phyloP scores from a whole-genome alignment of 2,797 vertebrate species.

The Sebastes nivosus region DNA sequence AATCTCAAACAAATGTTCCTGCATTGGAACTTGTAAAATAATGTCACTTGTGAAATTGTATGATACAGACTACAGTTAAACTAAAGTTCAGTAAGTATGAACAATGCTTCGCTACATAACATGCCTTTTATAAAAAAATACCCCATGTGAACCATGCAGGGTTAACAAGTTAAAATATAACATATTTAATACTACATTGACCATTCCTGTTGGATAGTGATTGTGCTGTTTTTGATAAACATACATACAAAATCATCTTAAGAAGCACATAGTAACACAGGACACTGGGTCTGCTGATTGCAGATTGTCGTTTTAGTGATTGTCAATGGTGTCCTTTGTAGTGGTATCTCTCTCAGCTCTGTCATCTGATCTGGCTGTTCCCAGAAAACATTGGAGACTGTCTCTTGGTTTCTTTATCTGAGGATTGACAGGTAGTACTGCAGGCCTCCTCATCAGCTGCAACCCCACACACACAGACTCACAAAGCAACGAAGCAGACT shows the following conservation, averaged over 20 bases:
- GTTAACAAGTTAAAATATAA: background rate
- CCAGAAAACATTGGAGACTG: conserved; percentile 63
- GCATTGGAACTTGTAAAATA: background rate
- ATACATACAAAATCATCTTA: background rate
- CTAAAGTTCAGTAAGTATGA: background rate
- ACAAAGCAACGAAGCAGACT: background rate
- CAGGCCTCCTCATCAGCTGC: conserved; percentile 25
- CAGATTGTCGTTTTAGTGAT: conserved; percentile 25
- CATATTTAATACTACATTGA: background rate
- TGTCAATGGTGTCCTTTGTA: conserved; percentile 63
- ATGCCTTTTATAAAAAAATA: background rate
- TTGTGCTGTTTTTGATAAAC: background rate
- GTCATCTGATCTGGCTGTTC: conserved; percentile 70
- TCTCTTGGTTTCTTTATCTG: conserved; percentile 67
- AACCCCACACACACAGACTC: background rate
- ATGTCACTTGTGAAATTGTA: background rate
- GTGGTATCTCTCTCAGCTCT: conserved; percentile 51
- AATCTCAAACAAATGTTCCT: background rate
- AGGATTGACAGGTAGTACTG: conserved; percentile 57
- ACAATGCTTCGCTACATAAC: background rate
- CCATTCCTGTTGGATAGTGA: background rate
- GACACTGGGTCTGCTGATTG: background rate
- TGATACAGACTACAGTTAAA: background rate
- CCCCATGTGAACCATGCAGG: background rate
- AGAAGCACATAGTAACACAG: background rate